Conservation (phyloP, 2,888 invertebrate species). For the Synergus umbraculus region DNA sequence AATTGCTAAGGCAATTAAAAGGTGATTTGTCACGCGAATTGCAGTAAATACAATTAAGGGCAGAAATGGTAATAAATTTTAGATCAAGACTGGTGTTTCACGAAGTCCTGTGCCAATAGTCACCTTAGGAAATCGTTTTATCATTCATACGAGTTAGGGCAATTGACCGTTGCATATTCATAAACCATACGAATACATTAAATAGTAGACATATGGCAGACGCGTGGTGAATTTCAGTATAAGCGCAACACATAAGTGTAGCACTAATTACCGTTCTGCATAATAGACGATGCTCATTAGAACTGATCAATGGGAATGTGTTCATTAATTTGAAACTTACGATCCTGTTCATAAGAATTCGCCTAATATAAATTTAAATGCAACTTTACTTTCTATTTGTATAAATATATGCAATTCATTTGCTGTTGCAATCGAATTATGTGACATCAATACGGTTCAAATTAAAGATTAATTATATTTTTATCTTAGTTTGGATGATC, state of each 20-base stretch:
- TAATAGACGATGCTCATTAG: background rate
- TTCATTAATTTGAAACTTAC: background rate
- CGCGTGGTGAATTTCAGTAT: background rate
- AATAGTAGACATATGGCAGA: background rate
- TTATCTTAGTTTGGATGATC: too few relatives aligned
- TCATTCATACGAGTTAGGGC: constrained; percentile 45
- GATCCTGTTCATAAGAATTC: too few relatives aligned
- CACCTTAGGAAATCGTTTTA: constrained; percentile 40
- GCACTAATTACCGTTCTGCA: constrained; percentile 2
- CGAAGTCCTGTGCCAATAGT: background rate
- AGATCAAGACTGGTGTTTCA: background rate
- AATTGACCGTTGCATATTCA: constrained; percentile 49
- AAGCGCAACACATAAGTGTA: background rate
- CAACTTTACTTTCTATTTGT: too few relatives aligned
- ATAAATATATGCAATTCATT: too few relatives aligned
- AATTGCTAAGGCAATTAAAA: background rate
- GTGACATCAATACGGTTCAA: too few relatives aligned
- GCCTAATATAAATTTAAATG: too few relatives aligned
- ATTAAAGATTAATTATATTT: too few relatives aligned
- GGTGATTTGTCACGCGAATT: background rate
- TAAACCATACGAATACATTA: constrained; percentile 46
- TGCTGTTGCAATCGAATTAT: too few relatives aligned
- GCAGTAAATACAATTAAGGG: background rate
- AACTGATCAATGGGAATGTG: background rate
- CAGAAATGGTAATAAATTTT: background rate